phyloP scores from a whole-genome alignment of 2,888 invertebrate species.

The Glaucopsyche alexis region DNA sequence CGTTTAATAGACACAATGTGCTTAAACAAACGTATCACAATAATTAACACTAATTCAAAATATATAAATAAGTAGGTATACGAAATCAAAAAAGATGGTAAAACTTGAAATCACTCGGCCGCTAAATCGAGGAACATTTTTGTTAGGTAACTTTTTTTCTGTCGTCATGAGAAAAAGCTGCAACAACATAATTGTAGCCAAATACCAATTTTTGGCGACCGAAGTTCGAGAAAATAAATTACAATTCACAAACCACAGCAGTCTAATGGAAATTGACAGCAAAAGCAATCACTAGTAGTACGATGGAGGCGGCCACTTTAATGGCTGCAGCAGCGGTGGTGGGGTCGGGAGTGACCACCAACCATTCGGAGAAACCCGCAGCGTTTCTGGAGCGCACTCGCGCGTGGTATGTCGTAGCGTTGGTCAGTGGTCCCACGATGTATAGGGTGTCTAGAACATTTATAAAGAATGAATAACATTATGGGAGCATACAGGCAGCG shows the following conservation, averaged over 20 bases:
- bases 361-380: slow-evolving; percentile 67
- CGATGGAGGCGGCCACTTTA: slow-evolving; percentile 40
- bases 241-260: not conserved
- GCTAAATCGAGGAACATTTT: not conserved
- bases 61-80: not conserved
- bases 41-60: slow-evolving; percentile 28
- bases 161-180: too few relatives aligned
- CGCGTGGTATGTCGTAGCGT: slow-evolving; percentile 58
- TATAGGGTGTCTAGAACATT: slow-evolving; percentile 55
- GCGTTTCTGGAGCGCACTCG: slow-evolving; percentile 62
- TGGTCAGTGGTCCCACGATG: slow-evolving; percentile 54
- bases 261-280: slow-evolving; percentile 41
- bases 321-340: slow-evolving; percentile 50
- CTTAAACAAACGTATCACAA: slow-evolving; percentile 28
- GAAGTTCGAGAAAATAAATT: not conserved
- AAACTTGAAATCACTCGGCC: not conserved
- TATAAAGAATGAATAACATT: slow-evolving; percentile 25
- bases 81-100: not conserved
- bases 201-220: not conserved
- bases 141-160: not conserved
- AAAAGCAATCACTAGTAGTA: slow-evolving; percentile 46
- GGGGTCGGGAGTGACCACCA: slow-evolving; percentile 46
- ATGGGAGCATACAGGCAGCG: too few relatives aligned
- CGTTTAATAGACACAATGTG: slow-evolving; percentile 11
- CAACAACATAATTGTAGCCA: too few relatives aligned